Base-by-base conservation (phyloP, 1,140 invertebrate species). In the Helicoverpa armigera region DNA sequence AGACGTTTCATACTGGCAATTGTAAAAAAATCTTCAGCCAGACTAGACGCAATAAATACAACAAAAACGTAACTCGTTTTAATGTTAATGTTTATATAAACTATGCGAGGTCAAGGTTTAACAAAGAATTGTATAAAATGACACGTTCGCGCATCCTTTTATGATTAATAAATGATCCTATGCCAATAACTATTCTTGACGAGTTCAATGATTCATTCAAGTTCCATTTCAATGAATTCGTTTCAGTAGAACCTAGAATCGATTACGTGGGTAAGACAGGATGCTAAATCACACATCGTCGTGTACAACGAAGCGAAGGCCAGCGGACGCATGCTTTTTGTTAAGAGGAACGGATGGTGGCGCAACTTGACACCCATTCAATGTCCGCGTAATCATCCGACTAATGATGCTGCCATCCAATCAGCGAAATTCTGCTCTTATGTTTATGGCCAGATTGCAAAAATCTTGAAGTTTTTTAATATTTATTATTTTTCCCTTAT, bases 311-410 rank as follows among this genome's bases (percentile, higher is more conserved):
- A 82, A 85, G 73, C 23, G 89, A 92, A 92, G 91, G 91, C 83
- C 86, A 80, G 29, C 90, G 90, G 91, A 92, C 78, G 83, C 75
- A 75, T 86, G 80, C 82, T 85, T 87, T 88, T 88, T 89, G 84
- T 87, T 69, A 60, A 84, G 61, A 88, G 60, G 82, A 79, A 86
- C 84, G 82, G 83, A 86, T 83, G 83, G 74, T 90, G 86, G 84
- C 72, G 86, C 86, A 91, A 88, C 74, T 56, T 61, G 72, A 79
- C 80, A 85, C 73, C 63, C 53, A 83, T 61, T 69, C 77, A 83
- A 84, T 85, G 82, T 69, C 75, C 69, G 65, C 79, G 83, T 85
- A 88, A 87, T 88, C 82, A 83, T 83, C 67, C 63, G 43, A 63
- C 79, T 86, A 88, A 89, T 89, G 83, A 87, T 83, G 73, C 51